Evolutionary conservation across 2,113 vertebrate species (phyloP).

Genomic region (Hippocampus zosterae): DNA sequence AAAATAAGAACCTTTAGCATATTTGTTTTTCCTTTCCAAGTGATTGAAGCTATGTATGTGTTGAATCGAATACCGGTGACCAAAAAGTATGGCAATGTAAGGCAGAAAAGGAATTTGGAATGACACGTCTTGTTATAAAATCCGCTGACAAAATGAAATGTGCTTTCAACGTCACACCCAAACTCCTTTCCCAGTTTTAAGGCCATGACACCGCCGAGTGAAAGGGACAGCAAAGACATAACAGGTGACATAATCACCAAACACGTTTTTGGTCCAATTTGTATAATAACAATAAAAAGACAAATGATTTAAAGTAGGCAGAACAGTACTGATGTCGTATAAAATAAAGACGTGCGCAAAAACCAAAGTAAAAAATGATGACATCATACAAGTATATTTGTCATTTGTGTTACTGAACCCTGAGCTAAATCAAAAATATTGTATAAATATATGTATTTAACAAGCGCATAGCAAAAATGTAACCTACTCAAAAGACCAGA

Average conservation of each 20-base stretch:
- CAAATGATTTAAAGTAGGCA: conserved; percentile 24
- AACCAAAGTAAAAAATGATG: conserved; percentile 53
- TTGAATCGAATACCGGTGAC: conserved; percentile 1
- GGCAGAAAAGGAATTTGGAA: conserved; percentile 17
- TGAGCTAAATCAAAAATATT: conserved; percentile 69
- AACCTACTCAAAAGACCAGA: conserved; percentile 25
- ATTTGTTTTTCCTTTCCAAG: neutral
- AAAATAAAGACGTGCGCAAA: conserved; percentile 33
- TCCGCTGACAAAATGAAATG: conserved; percentile 15
- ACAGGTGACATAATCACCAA: conserved; percentile 24
- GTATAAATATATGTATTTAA: conserved; percentile 22
- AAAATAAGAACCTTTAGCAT: neutral
- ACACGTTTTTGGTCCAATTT: conserved; percentile 65
- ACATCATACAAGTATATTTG: conserved; percentile 63
- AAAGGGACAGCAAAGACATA: conserved; percentile 29
- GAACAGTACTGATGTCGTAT: conserved; percentile 15
- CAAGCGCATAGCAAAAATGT: conserved; percentile 46
- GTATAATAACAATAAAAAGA: conserved; percentile 32
- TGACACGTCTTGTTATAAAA: conserved; percentile 21
- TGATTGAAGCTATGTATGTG: conserved; percentile 4
- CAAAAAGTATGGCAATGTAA: conserved; percentile 13
- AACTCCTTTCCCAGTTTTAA: conserved; percentile 3
- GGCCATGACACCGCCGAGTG: conserved; percentile 24
- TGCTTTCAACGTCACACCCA: conserved; percentile 33
- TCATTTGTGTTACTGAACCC: conserved; percentile 65